Base-by-base conservation (phyloP, 2,113 vertebrate species). In the Scomber japonicus region DNA sequence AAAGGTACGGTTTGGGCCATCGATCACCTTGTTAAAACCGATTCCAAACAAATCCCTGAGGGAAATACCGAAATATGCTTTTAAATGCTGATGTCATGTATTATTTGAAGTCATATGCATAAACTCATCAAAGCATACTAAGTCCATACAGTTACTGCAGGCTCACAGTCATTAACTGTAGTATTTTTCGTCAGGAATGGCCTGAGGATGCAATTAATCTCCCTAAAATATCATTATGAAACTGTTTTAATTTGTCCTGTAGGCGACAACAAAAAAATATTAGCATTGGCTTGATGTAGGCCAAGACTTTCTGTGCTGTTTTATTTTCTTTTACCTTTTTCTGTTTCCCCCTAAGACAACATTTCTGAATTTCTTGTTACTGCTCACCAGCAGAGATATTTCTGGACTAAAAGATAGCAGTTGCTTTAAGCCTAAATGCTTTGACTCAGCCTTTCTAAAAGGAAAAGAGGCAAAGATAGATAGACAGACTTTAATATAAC, bases 121-220 rank as follows among this genome's bases (percentile, higher is more conserved):
- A 50, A 63, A 31, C 3, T 10, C 35, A 13, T 3, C 17, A 49
- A 9, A 17, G 17, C 48, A n/a, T 19, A 45, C 2, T 6, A 9
- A 3, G 46, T 53, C 16, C 40, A 56, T 54, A 12, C 48, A 63
- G 1, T 19, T 15, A 24, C 3, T 13, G 11, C 35, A n/a, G 24
- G 48, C 5, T 21, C 50, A 49, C 12, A 27, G 4, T 44, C 1
- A 44, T 11, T 24, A 30, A 40, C 30, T 27, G 24, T 27, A 27
- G 5, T 40, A 14, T 27, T 46, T 40, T 35, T 46, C 12, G 5
- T 45, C 14, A 35, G 13, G 35, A 40, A 40, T 35, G 46, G 60
- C 54, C 68, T 17, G 48, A 70, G 48, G 66, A 46, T 59, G 65
- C 27, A 59, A 45, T 57, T 70, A 21, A 44, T 74, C 53, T 35